Evolutionary conservation across 2,888 invertebrate genomes (phyloP).

Genomic region (Aricia artaxerxes): DNA sequence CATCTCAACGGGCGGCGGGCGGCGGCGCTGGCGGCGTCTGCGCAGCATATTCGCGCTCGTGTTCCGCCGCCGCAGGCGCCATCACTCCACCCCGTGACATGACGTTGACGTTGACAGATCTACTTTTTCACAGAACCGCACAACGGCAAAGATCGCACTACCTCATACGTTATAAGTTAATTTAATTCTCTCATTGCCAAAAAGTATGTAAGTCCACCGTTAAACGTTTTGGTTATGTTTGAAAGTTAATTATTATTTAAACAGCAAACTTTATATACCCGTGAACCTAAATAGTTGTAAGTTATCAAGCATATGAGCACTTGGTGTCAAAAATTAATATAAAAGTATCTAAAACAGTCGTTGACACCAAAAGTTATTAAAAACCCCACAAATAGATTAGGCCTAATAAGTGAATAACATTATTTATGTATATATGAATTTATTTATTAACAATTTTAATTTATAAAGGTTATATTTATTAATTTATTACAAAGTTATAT

Average conservation of each 20-base stretch:
- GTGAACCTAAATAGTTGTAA: neutral
- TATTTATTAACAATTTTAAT: slow-evolving; percentile 24
- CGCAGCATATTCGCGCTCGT: slow-evolving; percentile 92
- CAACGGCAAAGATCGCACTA: slow-evolving; percentile 11
- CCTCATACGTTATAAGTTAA: slow-evolving; percentile 29
- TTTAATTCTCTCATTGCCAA: slow-evolving; percentile 27
- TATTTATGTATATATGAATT: slow-evolving; percentile 24
- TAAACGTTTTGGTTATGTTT: neutral
- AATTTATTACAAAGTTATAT: slow-evolving; percentile 16
- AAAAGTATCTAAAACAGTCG: neutral
- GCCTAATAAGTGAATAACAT: slow-evolving; percentile 18
- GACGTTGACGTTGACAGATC: slow-evolving; percentile 5
- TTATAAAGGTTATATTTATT: neutral
- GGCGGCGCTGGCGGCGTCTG: slow-evolving; percentile 90
- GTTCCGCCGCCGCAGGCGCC: slow-evolving; percentile 83
- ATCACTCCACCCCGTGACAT: slow-evolving; percentile 56
- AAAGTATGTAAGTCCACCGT: slow-evolving; percentile 9
- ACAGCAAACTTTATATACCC: neutral
- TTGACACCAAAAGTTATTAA: slow-evolving; percentile 21
- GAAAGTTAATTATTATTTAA: neutral
- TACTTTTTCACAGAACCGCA: slow-evolving; percentile 16
- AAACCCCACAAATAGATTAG: slow-evolving; percentile 21
- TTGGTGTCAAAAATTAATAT: neutral
- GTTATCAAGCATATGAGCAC: neutral
- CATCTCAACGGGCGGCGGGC: slow-evolving; percentile 77